A percentile compares a stretch with the other conserved stretches of the same genome.
phyloP scores from a whole-genome alignment of 2,113 vertebrate genomes.

The Orientallactaga bullata region DNA sequence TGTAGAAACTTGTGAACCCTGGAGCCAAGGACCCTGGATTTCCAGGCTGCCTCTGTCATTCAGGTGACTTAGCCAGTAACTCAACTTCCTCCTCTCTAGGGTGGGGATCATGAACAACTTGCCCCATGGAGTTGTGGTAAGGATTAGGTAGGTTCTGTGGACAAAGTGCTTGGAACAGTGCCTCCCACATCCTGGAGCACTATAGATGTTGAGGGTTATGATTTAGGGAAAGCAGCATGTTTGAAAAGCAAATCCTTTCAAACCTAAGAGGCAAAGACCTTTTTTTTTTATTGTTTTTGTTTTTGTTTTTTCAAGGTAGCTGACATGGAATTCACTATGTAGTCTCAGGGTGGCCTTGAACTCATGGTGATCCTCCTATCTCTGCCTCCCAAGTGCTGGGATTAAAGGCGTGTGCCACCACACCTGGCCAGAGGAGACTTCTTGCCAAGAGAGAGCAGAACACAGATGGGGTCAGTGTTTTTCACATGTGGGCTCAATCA shows the following conservation, averaged over 20 bases:
- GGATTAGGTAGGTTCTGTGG: background rate
- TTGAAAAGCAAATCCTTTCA: background rate
- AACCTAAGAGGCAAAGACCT: background rate
- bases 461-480: background rate
- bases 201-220: background rate
- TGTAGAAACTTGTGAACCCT: background rate
- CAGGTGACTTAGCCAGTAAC: background rate
- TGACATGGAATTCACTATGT: too few species aligned
- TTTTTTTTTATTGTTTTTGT: too few species aligned
- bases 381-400: too few species aligned
- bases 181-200: background rate
- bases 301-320: too few species aligned
- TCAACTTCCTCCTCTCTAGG: background rate
- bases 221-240: background rate
- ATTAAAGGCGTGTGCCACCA: too few species aligned
- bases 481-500: accelerated
- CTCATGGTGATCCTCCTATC: too few species aligned
- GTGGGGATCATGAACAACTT: background rate
- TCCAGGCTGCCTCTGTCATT: background rate
- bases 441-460: background rate
- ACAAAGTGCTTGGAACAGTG: background rate
- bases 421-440: background rate
- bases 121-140: background rate
- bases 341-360: too few species aligned
- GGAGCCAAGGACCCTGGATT: background rate